Percentiles rank a stretch among this genome's conserved stretches.
Evolutionary conservation across 2,888 invertebrate species (phyloP).

Genomic region (Phaedon cochleariae): DNA sequence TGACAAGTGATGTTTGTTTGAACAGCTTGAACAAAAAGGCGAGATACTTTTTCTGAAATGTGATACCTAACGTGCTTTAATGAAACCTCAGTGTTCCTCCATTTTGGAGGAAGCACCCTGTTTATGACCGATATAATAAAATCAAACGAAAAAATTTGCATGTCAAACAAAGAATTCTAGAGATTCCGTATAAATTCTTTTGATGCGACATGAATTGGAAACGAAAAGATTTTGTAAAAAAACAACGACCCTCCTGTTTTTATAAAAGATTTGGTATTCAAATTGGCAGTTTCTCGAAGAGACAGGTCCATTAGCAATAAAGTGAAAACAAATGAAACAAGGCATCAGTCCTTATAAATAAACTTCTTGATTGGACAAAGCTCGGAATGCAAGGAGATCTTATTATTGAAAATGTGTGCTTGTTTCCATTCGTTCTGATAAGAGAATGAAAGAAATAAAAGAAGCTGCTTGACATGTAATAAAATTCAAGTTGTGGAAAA

Average conservation of each 20-base stretch:
- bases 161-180: slow-evolving; percentile 28
- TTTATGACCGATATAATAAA: no score
- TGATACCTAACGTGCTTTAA: no score
- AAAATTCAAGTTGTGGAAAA: neutral
- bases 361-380: neutral
- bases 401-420: neutral
- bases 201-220: slow-evolving; percentile 28
- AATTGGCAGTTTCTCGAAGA: neutral
- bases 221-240: neutral
- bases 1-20: no score
- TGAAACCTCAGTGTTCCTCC: no score
- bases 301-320: neutral
- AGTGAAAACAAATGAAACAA: neutral
- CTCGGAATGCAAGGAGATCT: neutral
- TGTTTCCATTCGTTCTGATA: neutral
- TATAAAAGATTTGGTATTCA: neutral
- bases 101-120: no score
- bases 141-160: slow-evolving; percentile 29
- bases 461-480: neutral
- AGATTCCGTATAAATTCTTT: slow-evolving; percentile 23
- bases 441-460: neutral
- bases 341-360: neutral
- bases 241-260: neutral
- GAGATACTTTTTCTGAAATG: no score
- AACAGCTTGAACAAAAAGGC: no score